Evolutionary conservation across 2,113 vertebrate species (phyloP), one percentile per base, ranked within the genome.

Genomic region (Sciurus niger): DNA sequence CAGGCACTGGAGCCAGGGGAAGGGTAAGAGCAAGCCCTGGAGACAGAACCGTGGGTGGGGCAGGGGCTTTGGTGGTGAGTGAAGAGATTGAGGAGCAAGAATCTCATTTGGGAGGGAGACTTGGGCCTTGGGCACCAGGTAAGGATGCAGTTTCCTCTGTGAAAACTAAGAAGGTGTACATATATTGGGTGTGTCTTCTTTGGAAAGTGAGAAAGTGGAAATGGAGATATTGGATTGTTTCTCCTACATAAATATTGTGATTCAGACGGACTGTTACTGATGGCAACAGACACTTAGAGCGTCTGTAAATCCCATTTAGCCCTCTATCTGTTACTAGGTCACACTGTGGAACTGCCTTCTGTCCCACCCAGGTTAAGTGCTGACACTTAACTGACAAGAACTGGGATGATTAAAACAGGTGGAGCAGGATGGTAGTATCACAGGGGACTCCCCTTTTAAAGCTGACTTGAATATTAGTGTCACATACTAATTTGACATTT

Each of bases 401-500:
- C 4, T 34, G 72, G n/a, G 37, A 40, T 6, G 32, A 48, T 58
- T 78, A 24, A 92, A 92, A 89, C 72, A 67, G 68, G 74, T 55
- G 24, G 6, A 2, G n/a, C 60, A 51, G 17, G 72, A 76, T 48
- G 32, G 53, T 74, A 55, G 43, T 43, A 32, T 82, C 46, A 40
- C 73, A 37, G 8, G 40, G 65, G 16, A 24, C 72, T 73, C 60
- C 16, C 73, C 40, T 76, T 89, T 93, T 84, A 65, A 70, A 93
- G 72, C 48, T 93, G 85, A 73, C 53, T 84, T 84, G 84, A 92
- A 51, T 43, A 53, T 70, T 90, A 77, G 48, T 53, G 17, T 92
- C 78, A 84, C 70, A 58, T 68, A 65, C 11, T 79, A 43, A 55
- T 12, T 58, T 78, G 85, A 14, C 34, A 25, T n/a, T 70, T 60